Conservation (phyloP, 1,140 invertebrate species). For the Zeugodacus cucurbitae region DNA sequence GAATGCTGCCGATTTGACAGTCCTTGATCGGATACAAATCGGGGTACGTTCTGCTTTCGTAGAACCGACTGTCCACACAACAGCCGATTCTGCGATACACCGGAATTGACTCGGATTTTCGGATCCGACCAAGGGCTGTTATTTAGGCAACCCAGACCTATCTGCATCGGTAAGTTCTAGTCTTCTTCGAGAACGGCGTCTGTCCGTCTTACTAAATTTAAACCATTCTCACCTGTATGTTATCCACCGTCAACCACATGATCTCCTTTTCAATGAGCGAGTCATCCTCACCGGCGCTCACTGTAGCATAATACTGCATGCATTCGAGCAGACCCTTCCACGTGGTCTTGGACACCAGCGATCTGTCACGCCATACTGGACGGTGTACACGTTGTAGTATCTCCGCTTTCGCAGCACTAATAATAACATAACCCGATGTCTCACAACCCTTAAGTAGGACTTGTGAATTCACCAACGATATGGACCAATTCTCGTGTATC, state of each 20-base stretch:
- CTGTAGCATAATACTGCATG: constrained; percentile 99
- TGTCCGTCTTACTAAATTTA: too few species aligned
- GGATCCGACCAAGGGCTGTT: too few species aligned
- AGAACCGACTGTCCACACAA: too few species aligned
- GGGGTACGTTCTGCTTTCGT: too few species aligned
- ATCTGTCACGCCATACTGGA: constrained; percentile 91
- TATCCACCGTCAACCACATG: constrained; percentile 94
- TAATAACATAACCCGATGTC: constrained; percentile 95
- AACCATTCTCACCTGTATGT: constrained; percentile 73
- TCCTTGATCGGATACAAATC: too few species aligned
- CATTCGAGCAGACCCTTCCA: constrained; percentile 95
- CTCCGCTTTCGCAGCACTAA: constrained; percentile 95
- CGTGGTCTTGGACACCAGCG: constrained; percentile 91
- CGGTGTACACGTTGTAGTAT: constrained; percentile 90
- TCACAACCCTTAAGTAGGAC: constrained; percentile 95
- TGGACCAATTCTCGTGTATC: constrained; percentile 92
- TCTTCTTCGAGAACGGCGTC: too few species aligned
- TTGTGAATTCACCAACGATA: constrained; percentile 90
- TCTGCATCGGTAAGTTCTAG: too few species aligned
- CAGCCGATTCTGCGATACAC: too few species aligned
- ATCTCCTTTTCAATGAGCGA: constrained; percentile 84
- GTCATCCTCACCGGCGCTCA: constrained; percentile 85
- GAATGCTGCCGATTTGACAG: too few species aligned
- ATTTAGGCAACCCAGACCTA: too few species aligned
- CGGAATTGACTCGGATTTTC: too few species aligned